Evolutionary conservation across 1,140 invertebrate species (phyloP).

Genomic region (Adelges cooleyi): DNA sequence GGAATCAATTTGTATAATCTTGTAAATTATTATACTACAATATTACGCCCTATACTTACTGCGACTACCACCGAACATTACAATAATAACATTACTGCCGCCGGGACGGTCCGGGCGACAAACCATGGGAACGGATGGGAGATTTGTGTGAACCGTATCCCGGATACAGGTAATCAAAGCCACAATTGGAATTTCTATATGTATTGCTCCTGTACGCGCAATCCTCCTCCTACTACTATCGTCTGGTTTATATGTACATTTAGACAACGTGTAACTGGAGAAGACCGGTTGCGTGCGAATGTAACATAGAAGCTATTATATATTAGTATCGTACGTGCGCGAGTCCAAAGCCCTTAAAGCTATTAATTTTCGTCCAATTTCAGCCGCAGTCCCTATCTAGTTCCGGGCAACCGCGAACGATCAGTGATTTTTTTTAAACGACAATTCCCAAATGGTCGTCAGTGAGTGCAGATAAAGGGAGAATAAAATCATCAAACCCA

Average conservation of each 20-base stretch:
- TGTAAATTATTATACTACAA: too few relatives aligned
- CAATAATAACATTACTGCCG: too few relatives aligned
- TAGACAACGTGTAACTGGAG: background rate
- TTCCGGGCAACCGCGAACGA: background rate
- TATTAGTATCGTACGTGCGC: too few relatives aligned
- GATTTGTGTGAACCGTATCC: constrained; percentile 10
- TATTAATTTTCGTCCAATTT: constrained; percentile 15
- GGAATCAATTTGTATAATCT: too few relatives aligned
- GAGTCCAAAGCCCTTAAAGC: background rate
- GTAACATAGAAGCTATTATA: background rate
- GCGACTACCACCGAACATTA: too few relatives aligned
- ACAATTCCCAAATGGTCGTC: background rate
- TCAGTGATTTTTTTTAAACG: background rate
- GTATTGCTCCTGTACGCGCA: too few relatives aligned
- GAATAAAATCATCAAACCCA: background rate
- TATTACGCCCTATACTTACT: too few relatives aligned
- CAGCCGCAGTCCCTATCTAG: background rate
- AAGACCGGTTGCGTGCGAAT: background rate
- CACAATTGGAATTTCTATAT: constrained; percentile 1
- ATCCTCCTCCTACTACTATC: too few relatives aligned
- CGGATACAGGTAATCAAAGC: constrained; percentile 26
- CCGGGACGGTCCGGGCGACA: too few relatives aligned
- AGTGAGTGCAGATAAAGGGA: background rate
- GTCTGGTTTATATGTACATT: too few relatives aligned
- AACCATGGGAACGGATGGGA: constrained; percentile 22